Conservation (phyloP, 2,113 vertebrate species). For the Mugil cephalus region DNA sequence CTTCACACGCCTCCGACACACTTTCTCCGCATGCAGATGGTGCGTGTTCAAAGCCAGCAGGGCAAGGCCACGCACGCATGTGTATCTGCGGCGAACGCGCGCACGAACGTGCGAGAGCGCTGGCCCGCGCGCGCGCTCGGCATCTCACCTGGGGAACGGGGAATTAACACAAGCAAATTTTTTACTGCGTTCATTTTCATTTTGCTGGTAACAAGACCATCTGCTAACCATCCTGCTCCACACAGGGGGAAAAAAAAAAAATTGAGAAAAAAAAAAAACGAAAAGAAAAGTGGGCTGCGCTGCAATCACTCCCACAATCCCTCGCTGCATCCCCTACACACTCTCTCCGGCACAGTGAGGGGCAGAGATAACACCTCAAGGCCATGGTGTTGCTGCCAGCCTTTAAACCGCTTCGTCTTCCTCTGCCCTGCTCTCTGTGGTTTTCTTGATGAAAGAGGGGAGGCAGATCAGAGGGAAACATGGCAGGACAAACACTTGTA, state of each 20-base stretch:
- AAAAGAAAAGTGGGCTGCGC: slow-evolving; percentile 50
- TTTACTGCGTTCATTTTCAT: slow-evolving; percentile 87
- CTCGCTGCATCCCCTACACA: slow-evolving; percentile 39
- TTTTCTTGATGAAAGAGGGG: slow-evolving; percentile 67
- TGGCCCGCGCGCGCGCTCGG: slow-evolving; percentile 35
- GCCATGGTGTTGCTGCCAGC: slow-evolving; percentile 77
- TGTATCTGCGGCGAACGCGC: slow-evolving; percentile 33
- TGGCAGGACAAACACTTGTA: slow-evolving; percentile 65
- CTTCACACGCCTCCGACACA: slow-evolving; percentile 78
- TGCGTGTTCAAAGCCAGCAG: slow-evolving; percentile 73
- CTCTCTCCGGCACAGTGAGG: slow-evolving; percentile 69
- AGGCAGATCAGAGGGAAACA: slow-evolving; percentile 76
- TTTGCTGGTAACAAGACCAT: slow-evolving; percentile 88
- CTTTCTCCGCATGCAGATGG: slow-evolving; percentile 77
- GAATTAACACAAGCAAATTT: slow-evolving; percentile 88
- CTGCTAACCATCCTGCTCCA: slow-evolving; percentile 86
- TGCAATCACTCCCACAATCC: slow-evolving; percentile 66
- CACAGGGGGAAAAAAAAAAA: slow-evolving; percentile 34
- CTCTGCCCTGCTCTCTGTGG: slow-evolving; percentile 68
- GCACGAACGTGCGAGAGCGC: slow-evolving; percentile 39
- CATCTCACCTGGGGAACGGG: slow-evolving; percentile 84
- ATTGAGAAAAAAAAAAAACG: slow-evolving; percentile 39
- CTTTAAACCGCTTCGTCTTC: slow-evolving; percentile 69
- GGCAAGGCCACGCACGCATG: slow-evolving; percentile 47
- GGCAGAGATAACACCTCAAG: slow-evolving; percentile 81